phyloP scores from a whole-genome alignment of 2,113 vertebrate genomes.

The Athene noctua region DNA sequence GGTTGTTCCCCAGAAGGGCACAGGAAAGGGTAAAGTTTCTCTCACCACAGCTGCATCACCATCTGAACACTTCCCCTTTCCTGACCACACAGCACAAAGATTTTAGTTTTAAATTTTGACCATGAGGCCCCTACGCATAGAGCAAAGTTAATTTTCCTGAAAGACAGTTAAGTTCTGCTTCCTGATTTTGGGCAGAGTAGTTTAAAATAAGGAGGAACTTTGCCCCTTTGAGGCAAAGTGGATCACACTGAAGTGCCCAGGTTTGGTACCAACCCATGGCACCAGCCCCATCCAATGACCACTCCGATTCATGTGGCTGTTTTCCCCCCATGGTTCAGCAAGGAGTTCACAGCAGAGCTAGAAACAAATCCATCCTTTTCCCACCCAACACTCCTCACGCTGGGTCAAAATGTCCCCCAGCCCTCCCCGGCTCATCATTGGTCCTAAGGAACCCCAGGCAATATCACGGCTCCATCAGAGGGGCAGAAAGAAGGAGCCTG shows the following conservation, averaged over 20 bases:
- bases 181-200: not conserved
- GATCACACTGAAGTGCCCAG: fast-evolving
- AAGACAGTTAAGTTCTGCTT: not conserved
- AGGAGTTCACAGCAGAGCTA: fast-evolving
- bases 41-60: fast-evolving
- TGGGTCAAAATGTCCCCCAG: fast-evolving
- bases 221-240: not conserved
- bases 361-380: not conserved
- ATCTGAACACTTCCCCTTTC: not conserved
- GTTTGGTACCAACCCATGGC: not conserved
- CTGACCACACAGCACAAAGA: not conserved
- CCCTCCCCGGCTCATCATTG: fast-evolving
- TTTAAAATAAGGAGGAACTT: not conserved
- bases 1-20: fast-evolving
- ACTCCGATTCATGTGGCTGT: fast-evolving
- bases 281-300: not conserved
- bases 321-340: not conserved
- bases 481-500: not conserved
- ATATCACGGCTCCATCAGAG: not conserved
- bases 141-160: not conserved
- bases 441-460: not conserved
- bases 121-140: fast-evolving
- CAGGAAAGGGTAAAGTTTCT: not conserved
- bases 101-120: not conserved
- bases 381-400: not conserved